A percentile compares a stretch with the other conserved stretches of the same genome.
These are phyloP conservation scores for Galaxias olidus DNA, from an alignment of 2,797 vertebrate species.

Conservation along the genomic window DNA sequence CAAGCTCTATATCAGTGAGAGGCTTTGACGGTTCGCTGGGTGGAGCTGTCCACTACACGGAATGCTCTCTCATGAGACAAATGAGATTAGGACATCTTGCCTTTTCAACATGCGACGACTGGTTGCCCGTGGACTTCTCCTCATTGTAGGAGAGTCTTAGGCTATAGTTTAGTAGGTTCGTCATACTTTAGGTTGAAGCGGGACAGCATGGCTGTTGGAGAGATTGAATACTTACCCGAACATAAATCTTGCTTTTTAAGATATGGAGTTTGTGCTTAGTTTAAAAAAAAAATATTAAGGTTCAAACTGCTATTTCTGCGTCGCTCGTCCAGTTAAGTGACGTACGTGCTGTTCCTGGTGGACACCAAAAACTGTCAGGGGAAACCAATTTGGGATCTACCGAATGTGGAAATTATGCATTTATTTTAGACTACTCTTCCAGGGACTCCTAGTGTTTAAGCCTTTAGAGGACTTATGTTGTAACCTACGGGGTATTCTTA, in stretches of 20 bases:
- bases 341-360: slow-evolving; percentile 48
- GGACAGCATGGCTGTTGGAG: slow-evolving; percentile 18
- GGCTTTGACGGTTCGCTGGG: slow-evolving; percentile 51
- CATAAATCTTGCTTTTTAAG: too few relatives aligned
- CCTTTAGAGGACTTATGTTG: slow-evolving; percentile 38
- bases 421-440: slow-evolving; percentile 16
- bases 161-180: slow-evolving; percentile 27
- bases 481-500: slow-evolving; percentile 32
- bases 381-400: slow-evolving; percentile 8
- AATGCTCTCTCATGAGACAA: slow-evolving; percentile 45
- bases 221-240: background rate
- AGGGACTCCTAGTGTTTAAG: slow-evolving; percentile 31
- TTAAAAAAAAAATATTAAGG: too few relatives aligned
- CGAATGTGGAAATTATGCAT: slow-evolving; percentile 19
- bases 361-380: slow-evolving; percentile 22
- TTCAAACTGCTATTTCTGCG: slow-evolving; percentile 20
- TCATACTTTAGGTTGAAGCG: slow-evolving; percentile 29
- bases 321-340: slow-evolving; percentile 53
- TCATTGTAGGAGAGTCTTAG: too few relatives aligned
- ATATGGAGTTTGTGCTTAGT: too few relatives aligned
- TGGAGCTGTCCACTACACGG: slow-evolving; percentile 67
- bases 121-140: too few relatives aligned
- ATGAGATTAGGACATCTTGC: slow-evolving; percentile 78
- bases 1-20: slow-evolving; percentile 27
- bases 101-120: slow-evolving; percentile 42